phyloP scores from a whole-genome alignment of 2,888 invertebrate genomes.

The Salticus scenicus region DNA sequence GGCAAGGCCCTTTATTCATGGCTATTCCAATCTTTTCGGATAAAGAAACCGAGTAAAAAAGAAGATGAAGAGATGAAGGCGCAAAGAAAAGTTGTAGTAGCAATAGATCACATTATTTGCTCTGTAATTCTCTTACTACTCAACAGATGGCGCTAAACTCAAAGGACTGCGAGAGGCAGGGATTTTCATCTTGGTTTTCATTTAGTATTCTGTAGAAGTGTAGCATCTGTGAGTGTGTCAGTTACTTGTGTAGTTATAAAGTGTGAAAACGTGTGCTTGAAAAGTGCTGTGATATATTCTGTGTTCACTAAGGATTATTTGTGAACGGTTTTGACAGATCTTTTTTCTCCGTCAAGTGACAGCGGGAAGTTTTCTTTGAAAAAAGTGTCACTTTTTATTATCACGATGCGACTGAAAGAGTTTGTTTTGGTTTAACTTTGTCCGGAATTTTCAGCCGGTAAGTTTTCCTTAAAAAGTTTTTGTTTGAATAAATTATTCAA shows the following conservation, averaged over 20 bases:
- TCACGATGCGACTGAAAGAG: not conserved
- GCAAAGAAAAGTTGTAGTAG: not conserved
- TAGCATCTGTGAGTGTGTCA: not conserved
- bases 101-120: not conserved
- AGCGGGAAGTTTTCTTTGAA: not conserved
- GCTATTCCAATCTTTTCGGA: not conserved
- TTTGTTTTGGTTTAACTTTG: constrained; percentile 5
- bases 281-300: not conserved
- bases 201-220: not conserved
- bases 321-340: not conserved
- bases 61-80: not conserved
- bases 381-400: not conserved
- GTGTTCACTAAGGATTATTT: not conserved
- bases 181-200: constrained; percentile 8
- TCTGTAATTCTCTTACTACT: not conserved
- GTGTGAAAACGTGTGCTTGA: not conserved
- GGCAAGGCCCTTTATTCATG: not conserved
- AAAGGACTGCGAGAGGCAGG: not conserved
- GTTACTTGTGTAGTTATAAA: not conserved
- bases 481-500: too few species aligned
- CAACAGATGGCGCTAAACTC: not conserved
- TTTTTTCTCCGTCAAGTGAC: not conserved
- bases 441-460: not conserved
- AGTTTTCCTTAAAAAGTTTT: too few species aligned
- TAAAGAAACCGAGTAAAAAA: not conserved